A percentile compares a stretch with the other conserved stretches of the same genome.
phyloP scores from a whole-genome alignment of 2,888 invertebrate species.

The Sphecodes monilicornis region DNA sequence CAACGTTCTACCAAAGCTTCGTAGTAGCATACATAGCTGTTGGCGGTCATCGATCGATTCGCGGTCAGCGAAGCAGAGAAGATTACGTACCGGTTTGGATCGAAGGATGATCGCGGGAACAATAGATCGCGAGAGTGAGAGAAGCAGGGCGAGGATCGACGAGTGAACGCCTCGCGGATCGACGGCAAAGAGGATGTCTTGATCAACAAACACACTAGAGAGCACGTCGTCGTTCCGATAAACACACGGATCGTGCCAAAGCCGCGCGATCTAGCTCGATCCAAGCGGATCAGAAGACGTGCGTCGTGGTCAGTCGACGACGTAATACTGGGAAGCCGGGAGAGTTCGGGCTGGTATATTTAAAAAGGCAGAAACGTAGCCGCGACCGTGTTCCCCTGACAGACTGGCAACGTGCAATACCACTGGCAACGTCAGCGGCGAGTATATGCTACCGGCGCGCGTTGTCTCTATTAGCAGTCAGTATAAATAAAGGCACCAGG shows the following conservation, averaged over 20 bases:
- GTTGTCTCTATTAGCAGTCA: slow-evolving; percentile 13
- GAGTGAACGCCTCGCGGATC: no score
- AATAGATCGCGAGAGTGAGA: background rate
- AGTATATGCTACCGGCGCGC: slow-evolving; percentile 26
- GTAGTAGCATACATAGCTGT: background rate
- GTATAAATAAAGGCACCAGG: slow-evolving; percentile 32
- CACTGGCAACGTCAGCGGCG: slow-evolving; percentile 41
- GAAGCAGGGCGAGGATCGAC: slow-evolving; percentile 5
- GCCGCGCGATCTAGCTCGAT: slow-evolving; percentile 26
- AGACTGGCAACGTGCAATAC: slow-evolving; percentile 33
- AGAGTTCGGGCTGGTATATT: slow-evolving; percentile 74
- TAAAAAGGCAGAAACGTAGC: slow-evolving; percentile 72
- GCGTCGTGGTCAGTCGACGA: slow-evolving; percentile 73
- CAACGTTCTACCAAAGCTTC: background rate
- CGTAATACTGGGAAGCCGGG: slow-evolving; percentile 73
- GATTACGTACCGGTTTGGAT: slow-evolving; percentile 19
- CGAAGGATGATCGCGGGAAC: background rate
- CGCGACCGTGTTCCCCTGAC: slow-evolving; percentile 36
- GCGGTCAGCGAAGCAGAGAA: background rate
- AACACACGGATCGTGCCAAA: slow-evolving; percentile 13
- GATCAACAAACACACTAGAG: background rate
- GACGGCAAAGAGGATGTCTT: background rate
- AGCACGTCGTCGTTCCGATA: slow-evolving; percentile 2
- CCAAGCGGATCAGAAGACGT: slow-evolving; percentile 50
- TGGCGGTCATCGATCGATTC: background rate